Percentiles rank a stretch among this genome's conserved stretches.
Conservation (phyloP, 2,888 invertebrate genomes). For the Eupsilia transversa region DNA sequence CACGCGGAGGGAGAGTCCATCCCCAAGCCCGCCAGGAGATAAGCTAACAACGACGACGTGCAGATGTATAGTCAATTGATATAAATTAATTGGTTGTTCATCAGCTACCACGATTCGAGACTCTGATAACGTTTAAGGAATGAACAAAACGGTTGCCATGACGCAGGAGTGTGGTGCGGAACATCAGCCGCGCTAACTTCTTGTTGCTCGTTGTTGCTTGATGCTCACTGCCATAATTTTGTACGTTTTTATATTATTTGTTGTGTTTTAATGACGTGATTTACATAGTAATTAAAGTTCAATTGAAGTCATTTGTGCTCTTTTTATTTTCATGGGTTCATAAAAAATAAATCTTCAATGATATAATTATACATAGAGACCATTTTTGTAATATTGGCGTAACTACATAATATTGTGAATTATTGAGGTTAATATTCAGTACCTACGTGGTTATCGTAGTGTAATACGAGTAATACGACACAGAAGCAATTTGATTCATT, state of each 20-base stretch:
- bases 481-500: background rate
- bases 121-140: slow-evolving; percentile 57
- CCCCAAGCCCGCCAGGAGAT: slow-evolving; percentile 84
- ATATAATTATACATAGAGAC: too few relatives aligned
- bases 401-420: too few relatives aligned
- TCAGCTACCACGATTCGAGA: slow-evolving; percentile 27
- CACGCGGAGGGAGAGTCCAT: slow-evolving; percentile 91
- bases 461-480: too few relatives aligned
- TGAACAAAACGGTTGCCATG: slow-evolving; percentile 52
- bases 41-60: slow-evolving; percentile 53
- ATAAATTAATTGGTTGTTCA: slow-evolving; percentile 36
- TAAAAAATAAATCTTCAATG: background rate
- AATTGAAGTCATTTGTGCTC: slow-evolving; percentile 42
- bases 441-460: too few relatives aligned
- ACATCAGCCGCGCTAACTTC: slow-evolving; percentile 20
- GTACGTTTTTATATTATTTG: slow-evolving; percentile 72
- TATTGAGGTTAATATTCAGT: too few relatives aligned
- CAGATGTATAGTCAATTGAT: slow-evolving; percentile 62
- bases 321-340: slow-evolving; percentile 13
- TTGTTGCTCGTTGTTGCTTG: slow-evolving; percentile 60
- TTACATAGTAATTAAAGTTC: slow-evolving; percentile 49
- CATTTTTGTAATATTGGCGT: too few relatives aligned
- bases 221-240: slow-evolving; percentile 77
- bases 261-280: slow-evolving; percentile 64
- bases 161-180: slow-evolving; percentile 14